Base-by-base conservation (phyloP, 2,113 vertebrate species). In the Nymphicus hollandicus region DNA sequence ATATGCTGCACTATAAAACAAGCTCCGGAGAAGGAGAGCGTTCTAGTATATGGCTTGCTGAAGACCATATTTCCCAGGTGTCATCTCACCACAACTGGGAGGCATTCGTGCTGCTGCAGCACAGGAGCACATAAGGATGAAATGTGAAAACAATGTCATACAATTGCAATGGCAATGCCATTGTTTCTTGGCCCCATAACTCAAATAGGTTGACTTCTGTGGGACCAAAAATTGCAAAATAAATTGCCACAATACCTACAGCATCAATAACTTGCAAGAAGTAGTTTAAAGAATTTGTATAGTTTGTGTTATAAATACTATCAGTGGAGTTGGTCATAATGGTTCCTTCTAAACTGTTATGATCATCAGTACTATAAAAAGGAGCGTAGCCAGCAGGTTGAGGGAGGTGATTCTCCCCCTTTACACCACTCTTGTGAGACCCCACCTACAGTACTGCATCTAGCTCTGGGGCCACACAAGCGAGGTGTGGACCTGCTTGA, bases 371-470 rank as follows among this genome's bases (percentile, higher is more conserved):
- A 20, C 13, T 25, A 17, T 66, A 7, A 23, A 46, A 71, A 46
- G 49, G 13, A 61, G 33, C 1, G 0, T 61, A 29, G 7, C 22
- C 50, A 76, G 56, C 8, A 78, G 70, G 12, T 29, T 16, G 3
- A 68, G 43, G 24, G 27, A 76, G 9, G 27, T 35, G 29, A 39
- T 31, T 78, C 35, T 82, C 2, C 5, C 3, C 2, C 8, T 46
- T 24, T 70, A 0, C 19, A 61, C 35, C 1, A 3, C 31, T 37
- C 23, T 55, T 1, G 1, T 46, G 73, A 60, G 17, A 44, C 9
- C 28, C 13, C 22, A 14, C 18, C n/a, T 71, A 80, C 4, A 66
- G 33, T 5, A 9, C 53, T 73, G 39, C 1, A 0, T 63, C 6
- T 31, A 63, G 10, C 47, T 49, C 14, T 53, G 63, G 43, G 5